Conservation (phyloP, 2,888 invertebrate genomes). For the Hyposoter dolosus region DNA sequence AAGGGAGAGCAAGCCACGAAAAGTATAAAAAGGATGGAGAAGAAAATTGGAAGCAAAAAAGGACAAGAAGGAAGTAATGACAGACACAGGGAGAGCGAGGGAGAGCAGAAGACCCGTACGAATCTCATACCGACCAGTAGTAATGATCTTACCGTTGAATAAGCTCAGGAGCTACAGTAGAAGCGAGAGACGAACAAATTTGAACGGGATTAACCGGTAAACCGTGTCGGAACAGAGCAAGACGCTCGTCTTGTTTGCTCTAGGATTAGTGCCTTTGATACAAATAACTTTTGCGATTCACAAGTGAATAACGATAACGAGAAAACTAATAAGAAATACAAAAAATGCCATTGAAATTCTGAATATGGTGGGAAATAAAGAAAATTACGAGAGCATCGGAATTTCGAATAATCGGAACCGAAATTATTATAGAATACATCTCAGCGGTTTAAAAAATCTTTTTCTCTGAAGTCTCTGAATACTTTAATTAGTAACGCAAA, state of each 20-base stretch:
- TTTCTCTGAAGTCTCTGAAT: too few species aligned
- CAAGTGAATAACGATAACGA: conserved; percentile 20
- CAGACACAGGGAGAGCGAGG: background rate
- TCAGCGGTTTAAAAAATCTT: too few species aligned
- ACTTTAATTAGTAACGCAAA: too few species aligned
- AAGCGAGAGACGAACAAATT: conserved; percentile 62
- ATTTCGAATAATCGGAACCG: background rate
- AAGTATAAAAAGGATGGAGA: background rate
- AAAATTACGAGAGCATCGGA: background rate
- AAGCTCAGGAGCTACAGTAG: conserved; percentile 33
- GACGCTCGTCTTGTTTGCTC: conserved; percentile 64
- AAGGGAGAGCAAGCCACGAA: background rate
- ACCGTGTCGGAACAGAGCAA: conserved; percentile 44
- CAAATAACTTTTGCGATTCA: conserved; percentile 30
- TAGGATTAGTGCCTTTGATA: conserved; percentile 41
- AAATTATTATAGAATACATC: too few species aligned
- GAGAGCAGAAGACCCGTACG: conserved; percentile 16
- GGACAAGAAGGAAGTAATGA: background rate
- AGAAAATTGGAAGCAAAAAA: background rate
- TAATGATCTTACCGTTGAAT: conserved; percentile 65
- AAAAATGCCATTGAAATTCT: background rate
- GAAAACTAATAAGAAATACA: background rate
- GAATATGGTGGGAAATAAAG: background rate
- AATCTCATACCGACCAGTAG: conserved; percentile 45
- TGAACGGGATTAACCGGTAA: conserved; percentile 62